phyloP scores from a whole-genome alignment of 2,113 vertebrate genomes.

The Ciconia boyciana region DNA sequence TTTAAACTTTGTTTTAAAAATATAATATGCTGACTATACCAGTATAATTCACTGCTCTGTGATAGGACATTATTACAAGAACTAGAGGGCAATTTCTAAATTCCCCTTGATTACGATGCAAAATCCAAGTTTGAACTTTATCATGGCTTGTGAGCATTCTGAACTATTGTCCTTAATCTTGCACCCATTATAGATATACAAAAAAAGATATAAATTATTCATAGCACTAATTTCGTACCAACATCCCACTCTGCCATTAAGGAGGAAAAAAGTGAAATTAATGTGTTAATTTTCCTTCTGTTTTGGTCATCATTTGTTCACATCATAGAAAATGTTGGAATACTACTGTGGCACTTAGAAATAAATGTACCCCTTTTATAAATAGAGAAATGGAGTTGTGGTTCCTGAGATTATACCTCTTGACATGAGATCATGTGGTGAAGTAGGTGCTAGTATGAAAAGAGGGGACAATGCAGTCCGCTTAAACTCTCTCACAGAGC shows the following conservation, averaged over 20 bases:
- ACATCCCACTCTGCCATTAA: background rate
- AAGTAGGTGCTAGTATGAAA: background rate
- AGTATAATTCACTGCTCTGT: background rate
- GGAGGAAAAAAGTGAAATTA: background rate
- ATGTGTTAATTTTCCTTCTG: background rate
- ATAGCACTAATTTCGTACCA: background rate
- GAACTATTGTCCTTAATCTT: background rate
- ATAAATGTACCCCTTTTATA: background rate
- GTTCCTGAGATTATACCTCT: background rate
- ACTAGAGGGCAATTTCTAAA: background rate
- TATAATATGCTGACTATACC: fast-evolving
- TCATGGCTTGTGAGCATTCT: background rate
- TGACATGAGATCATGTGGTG: background rate
- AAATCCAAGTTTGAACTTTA: background rate
- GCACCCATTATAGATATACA: background rate
- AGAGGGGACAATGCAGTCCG: background rate
- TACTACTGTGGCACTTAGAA: background rate
- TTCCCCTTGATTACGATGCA: background rate
- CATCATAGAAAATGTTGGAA: background rate
- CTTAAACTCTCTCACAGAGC: background rate
- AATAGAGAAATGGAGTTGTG: background rate
- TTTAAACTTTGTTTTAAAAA: background rate
- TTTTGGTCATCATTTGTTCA: background rate
- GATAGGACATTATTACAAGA: background rate
- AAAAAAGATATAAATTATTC: background rate